Percentiles rank a stretch among this genome's conserved stretches.
phyloP scores from a whole-genome alignment of 1,140 invertebrate species.

The Drosophila equinoxialis region DNA sequence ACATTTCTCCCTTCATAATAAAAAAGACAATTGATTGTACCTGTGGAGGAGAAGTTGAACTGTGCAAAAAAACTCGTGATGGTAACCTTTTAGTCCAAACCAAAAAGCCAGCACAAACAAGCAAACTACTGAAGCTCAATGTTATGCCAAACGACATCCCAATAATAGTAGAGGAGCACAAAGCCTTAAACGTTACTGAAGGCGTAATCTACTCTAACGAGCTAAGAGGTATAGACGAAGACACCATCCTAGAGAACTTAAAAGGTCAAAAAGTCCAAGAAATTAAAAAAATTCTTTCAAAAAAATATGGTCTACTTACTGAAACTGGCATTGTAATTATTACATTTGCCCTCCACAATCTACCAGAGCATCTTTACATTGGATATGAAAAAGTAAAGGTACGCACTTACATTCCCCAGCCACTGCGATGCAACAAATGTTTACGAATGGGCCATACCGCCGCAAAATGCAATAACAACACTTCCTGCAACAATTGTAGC shows the following conservation, averaged over 20 bases:
- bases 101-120: slow-evolving; percentile 1
- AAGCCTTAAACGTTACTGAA: neutral
- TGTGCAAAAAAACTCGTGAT: neutral
- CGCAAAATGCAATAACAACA: slow-evolving; percentile 2
- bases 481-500: too few species aligned
- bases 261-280: too few species aligned
- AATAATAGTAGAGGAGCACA: neutral
- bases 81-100: neutral
- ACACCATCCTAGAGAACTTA: too few species aligned
- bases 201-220: too few species aligned
- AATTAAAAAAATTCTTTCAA: too few species aligned
- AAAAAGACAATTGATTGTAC: neutral
- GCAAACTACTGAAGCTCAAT: neutral
- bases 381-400: neutral
- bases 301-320: too few species aligned
- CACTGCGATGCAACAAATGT: slow-evolving; percentile 14
- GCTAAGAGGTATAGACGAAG: too few species aligned
- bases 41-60: neutral
- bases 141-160: neutral
- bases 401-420: neutral
- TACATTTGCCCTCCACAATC: neutral
- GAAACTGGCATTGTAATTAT: slow-evolving; percentile 8
- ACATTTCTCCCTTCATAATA: neutral
- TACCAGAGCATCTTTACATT: neutral
- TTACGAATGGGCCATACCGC: slow-evolving; percentile 2